Base-by-base conservation (phyloP, 2,113 vertebrate species). In the Mionectes macconnelli region DNA sequence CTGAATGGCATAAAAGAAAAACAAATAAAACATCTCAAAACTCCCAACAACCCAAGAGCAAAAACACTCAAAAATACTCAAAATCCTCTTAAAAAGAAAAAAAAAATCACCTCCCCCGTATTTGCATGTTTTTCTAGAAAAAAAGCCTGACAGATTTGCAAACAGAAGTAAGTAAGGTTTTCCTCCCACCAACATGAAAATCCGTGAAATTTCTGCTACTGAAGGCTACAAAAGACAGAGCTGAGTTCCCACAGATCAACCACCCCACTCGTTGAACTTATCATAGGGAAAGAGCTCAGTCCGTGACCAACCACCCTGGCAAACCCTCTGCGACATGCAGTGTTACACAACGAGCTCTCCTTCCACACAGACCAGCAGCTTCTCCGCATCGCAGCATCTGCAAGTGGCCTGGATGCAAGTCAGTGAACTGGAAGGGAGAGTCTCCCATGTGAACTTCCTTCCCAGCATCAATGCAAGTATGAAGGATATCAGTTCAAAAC, bases 181-280 rank as follows among this genome's bases (percentile, higher is more conserved):
- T 57, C 42, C 23, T 83, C 19, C 55, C 21, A 9, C 2, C 3
- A 4, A 25, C 47, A 33, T 2, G 30, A 53, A 86, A 80, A 62
- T 40, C 52, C 12, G 4, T 4, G 12, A 14, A 10, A 70, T 50
- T 23, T 49, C 14, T 42, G 6, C 12, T n/a, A 14, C 10, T 10
- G 85, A 49, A 45, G 19, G 10, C 45, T 8, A 47, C 45, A 35
- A 27, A 69, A 50, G 53, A 20, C 44, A 83, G 74, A 44, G 53
- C 1, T 16, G 53, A 49, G 45, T 20, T 37, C n/a, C n/a, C 70
- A 9, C 14, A 30, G 11, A 31, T 21, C 7, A 18, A 4, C 4
- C 1, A 0, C 0, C 0, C 30, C 12, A 49, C 77, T 37, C 2
- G 22, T 25, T 14, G 3, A 2, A 28, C 3, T 12, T 12, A 5